A percentile compares a stretch with the other conserved stretches of the same genome.
phyloP scores from a whole-genome alignment of 2,113 vertebrate species.

The Cromileptes altivelis region DNA sequence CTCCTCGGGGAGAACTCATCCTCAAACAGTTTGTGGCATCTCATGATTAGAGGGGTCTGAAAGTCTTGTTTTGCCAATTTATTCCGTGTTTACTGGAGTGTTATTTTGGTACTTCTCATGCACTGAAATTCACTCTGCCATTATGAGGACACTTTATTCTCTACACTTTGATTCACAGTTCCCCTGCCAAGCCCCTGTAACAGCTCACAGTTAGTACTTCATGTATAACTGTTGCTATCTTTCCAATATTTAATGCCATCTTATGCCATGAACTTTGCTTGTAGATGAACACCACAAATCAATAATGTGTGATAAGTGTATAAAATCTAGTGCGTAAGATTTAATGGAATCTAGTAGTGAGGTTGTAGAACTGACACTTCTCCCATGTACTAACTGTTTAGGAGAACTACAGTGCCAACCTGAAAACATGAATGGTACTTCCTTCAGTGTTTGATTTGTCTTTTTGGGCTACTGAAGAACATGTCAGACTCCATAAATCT shows the following conservation, averaged over 20 bases:
- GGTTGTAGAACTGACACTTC: too few species aligned
- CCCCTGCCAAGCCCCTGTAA: not conserved
- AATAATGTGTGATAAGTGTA: not conserved
- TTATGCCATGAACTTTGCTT: not conserved
- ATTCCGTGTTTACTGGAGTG: slow-evolving; percentile 9
- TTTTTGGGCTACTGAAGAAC: too few species aligned
- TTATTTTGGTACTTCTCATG: slow-evolving; percentile 11
- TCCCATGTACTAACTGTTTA: too few species aligned
- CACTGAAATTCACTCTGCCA: not conserved
- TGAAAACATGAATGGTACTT: too few species aligned
- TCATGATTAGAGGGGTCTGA: slow-evolving; percentile 38
- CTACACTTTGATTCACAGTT: not conserved
- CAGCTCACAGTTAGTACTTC: not conserved
- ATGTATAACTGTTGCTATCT: not conserved
- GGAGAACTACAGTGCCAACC: too few species aligned
- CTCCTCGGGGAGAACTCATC: slow-evolving; percentile 25
- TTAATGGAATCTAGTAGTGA: too few species aligned
- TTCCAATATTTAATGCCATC: not conserved
- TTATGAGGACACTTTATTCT: not conserved
- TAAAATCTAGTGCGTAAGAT: too few species aligned
- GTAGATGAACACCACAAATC: not conserved
- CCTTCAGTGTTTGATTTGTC: too few species aligned
- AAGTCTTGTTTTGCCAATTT: slow-evolving; percentile 18
- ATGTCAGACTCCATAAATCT: too few species aligned
- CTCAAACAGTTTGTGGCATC: slow-evolving; percentile 21